Evolutionary conservation across 1,140 invertebrate species (phyloP), one percentile per base, ranked within the genome.

Genomic region (Cheumatopsyche charites): DNA sequence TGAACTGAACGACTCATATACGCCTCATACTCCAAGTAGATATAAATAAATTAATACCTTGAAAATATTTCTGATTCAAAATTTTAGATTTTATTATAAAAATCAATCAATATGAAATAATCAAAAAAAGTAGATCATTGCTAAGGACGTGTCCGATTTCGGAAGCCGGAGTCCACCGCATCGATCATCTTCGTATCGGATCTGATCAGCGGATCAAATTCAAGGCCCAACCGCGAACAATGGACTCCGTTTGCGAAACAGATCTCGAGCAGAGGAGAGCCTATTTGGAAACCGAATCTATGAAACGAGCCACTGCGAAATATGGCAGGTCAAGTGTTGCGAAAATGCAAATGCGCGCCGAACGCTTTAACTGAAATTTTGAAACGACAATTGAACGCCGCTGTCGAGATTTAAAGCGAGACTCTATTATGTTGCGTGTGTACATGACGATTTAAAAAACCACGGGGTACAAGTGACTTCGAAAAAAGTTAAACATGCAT

Each of bases 241-340:
- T 65, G 43, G 49, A 21, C 29, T 62, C 15, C 45, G 67, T 41
- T 63, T 49, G 42, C 58, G 41, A 65, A 52, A 49, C 21, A 21
- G n/a, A 15, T 15, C 43, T 26, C 58, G 70, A 61, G 69, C n/a
- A 12, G 7, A 58, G 55, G 5, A 23, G 73, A 58, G 72, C 43
- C 67, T 55, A 68, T 75, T 75, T 75, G 61, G 74, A 75, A 75
- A 75, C 62, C 45, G 66, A 74, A 75, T 75, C 70, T 75, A 72
- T 75, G 73, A 75, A 75, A 75, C 26, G 67, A 49, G 52, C 25
- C 43, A 45, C 71, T 76, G 74, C 72, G 72, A 76, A 76, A 76
- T 72, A 76, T 73, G 71, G 71, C 74, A 62, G 74, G 74, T 76
- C 74, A 76, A 76, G 69, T 73, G 71, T 76, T 76, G 74, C 74